These are phyloP conservation scores for Pandemis corylana DNA, from an alignment of 2,888 invertebrate species.

Conservation along the genomic window DNA sequence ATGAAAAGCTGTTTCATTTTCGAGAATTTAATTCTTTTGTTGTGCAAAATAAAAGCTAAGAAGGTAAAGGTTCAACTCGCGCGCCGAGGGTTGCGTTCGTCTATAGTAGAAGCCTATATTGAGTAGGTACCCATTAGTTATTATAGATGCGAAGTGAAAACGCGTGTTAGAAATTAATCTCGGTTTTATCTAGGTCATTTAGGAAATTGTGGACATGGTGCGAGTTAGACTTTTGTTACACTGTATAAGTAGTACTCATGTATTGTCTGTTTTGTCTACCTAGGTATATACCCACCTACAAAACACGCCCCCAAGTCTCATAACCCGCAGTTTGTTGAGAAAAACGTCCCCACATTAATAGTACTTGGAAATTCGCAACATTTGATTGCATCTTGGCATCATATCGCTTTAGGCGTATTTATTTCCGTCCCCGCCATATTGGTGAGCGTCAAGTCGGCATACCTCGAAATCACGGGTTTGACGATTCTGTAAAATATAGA, in stretches of 20 bases:
- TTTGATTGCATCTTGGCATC: conserved; percentile 1
- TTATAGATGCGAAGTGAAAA: no score
- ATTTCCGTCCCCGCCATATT: neutral
- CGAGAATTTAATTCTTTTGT: conserved; percentile 5
- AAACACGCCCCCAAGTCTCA: neutral
- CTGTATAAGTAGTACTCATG: no score
- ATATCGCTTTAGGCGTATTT: conserved; percentile 6
- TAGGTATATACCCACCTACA: neutral
- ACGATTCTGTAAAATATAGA: neutral
- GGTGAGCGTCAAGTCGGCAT: conserved; percentile 4
- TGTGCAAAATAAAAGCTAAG: neutral
- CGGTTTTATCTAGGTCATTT: no score
- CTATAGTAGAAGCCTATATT: no score
- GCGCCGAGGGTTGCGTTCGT: no score
- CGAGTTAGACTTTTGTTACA: no score
- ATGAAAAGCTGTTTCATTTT: neutral
- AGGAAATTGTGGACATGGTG: no score
- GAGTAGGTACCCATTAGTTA: no score
- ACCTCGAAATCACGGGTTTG: neutral
- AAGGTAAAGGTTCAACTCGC: neutral
- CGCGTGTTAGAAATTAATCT: no score
- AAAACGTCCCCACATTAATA: neutral
- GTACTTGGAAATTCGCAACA: neutral
- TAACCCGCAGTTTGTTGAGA: conserved; percentile 1
- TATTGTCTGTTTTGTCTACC: no score